Conservation (phyloP, 2,888 invertebrate genomes). For the Pyrocoelia pectoralis region DNA sequence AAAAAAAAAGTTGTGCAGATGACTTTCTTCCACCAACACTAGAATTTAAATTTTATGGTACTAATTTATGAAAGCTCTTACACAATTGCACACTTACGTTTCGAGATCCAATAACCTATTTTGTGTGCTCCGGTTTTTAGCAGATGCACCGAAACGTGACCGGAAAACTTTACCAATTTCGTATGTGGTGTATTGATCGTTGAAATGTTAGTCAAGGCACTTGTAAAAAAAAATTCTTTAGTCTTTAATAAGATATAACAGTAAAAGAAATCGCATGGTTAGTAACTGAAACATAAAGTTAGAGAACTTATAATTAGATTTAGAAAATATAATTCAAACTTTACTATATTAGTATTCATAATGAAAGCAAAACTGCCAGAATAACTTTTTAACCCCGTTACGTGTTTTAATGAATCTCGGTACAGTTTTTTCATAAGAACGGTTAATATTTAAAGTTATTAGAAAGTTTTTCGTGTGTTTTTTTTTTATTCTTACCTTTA, state of each 20-base stretch:
- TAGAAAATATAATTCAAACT: conserved; percentile 31
- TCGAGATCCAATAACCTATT: no score
- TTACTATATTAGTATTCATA: conserved; percentile 29
- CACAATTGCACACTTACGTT: no score
- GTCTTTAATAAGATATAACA: background rate
- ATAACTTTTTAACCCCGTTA: conserved; percentile 27
- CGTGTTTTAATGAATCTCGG: conserved; percentile 20
- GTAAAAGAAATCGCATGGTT: conserved; percentile 24
- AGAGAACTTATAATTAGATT: conserved; percentile 28
- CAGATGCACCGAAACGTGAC: conserved; percentile 1
- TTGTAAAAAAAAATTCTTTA: no score
- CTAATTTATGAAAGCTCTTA: no score
- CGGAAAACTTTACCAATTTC: background rate
- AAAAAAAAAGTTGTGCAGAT: no score
- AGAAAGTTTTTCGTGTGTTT: background rate
- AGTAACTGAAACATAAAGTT: conserved; percentile 23
- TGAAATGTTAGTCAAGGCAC: background rate
- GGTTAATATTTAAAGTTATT: background rate
- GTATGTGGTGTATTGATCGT: background rate
- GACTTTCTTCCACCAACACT: no score
- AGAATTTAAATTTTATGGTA: no score
- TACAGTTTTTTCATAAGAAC: background rate
- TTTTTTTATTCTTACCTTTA: background rate
- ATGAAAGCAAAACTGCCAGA: conserved; percentile 29
- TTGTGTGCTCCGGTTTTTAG: background rate